These are phyloP conservation scores for Ciconia boyciana DNA, from an alignment of 2,113 vertebrate genomes.

Conservation along the genomic window DNA sequence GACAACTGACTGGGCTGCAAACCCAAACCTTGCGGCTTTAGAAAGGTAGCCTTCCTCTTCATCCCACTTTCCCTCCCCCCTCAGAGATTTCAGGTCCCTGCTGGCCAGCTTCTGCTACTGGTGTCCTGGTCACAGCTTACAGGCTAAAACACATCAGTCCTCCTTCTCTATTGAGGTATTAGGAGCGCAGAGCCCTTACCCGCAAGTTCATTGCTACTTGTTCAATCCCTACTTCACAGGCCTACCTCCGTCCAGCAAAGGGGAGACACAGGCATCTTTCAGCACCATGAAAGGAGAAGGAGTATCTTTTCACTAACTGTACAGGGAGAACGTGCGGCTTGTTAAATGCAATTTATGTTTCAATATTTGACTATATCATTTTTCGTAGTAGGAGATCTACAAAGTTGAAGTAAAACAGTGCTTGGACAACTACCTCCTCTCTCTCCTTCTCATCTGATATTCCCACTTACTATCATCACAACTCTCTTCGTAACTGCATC, in stretches of 20 bases:
- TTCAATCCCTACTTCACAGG: not conserved
- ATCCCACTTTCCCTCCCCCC: not conserved
- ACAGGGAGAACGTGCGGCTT: not conserved
- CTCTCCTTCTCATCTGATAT: not conserved
- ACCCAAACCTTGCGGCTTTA: not conserved
- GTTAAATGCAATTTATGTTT: not conserved
- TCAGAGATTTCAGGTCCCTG: not conserved
- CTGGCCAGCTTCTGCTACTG: not conserved
- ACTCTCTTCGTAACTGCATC: not conserved
- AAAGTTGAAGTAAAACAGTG: not conserved
- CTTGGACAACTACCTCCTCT: not conserved
- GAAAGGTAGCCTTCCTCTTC: not conserved
- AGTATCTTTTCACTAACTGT: not conserved
- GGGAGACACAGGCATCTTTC: not conserved
- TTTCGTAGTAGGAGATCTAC: not conserved
- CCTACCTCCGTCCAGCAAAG: not conserved
- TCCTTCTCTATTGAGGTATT: not conserved
- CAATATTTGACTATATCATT: not conserved
- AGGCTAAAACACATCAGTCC: not conserved
- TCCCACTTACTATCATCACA: not conserved
- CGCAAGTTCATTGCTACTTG: not conserved
- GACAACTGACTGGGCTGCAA: not conserved
- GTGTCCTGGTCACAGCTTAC: not conserved
- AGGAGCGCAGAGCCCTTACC: not conserved
- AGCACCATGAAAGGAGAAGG: not conserved